These are phyloP conservation scores for Catharus minimus DNA, from an alignment of 2,113 vertebrate species.

Conservation along the genomic window DNA sequence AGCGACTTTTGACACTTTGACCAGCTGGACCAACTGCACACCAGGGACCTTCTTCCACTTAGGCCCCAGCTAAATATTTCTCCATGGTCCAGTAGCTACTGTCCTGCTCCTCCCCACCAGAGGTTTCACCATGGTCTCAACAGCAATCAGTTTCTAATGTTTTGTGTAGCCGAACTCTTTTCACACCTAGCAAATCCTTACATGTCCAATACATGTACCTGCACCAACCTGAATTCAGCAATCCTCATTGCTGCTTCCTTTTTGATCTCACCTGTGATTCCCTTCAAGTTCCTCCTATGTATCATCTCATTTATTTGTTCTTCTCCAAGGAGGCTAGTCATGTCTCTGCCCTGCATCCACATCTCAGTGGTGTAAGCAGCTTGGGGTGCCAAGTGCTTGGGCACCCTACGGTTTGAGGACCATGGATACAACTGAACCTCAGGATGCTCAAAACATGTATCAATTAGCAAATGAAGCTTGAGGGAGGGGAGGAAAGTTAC, in stretches of 20 bases:
- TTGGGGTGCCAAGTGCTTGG: rapidly evolving
- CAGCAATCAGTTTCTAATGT: neutral
- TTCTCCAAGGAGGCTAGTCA: neutral
- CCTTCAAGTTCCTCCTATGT: rapidly evolving
- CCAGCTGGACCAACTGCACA: neutral
- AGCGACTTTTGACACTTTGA: neutral
- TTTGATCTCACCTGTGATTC: neutral
- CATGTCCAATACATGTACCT: rapidly evolving
- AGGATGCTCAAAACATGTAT: neutral
- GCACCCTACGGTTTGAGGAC: neutral
- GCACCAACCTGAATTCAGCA: neutral
- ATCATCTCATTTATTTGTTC: neutral
- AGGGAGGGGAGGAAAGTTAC: neutral
- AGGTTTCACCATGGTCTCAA: neutral
- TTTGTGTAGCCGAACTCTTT: neutral
- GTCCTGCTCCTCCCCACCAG: neutral
- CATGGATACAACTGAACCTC: neutral
- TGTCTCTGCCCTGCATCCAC: neutral
- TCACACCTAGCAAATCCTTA: neutral
- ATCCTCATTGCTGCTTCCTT: neutral
- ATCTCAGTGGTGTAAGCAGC: neutral
- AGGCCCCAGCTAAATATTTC: neutral
- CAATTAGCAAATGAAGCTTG: neutral
- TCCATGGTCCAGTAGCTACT: neutral
- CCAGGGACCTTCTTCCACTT: neutral